Percentiles rank a stretch among this genome's conserved stretches.
Conservation (phyloP, 2,797 vertebrate genomes). For the Oreonectes daqikongensis region DNA sequence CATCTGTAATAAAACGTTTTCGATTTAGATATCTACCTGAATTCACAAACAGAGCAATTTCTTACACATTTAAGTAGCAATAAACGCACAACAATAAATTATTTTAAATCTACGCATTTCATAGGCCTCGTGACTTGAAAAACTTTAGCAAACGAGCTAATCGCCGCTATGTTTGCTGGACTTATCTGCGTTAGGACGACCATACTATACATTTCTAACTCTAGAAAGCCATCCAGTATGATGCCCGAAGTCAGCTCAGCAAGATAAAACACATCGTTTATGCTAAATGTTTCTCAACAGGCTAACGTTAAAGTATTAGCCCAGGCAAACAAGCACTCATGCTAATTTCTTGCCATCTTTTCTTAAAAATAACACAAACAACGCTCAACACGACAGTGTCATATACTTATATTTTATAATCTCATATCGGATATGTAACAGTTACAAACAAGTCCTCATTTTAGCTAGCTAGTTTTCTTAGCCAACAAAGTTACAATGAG, state of each 20-base stretch:
- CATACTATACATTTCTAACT: too few relatives aligned
- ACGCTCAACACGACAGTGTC: not conserved
- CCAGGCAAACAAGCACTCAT: conserved; percentile 19
- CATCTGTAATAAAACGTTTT: not conserved
- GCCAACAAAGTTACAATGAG: conserved; percentile 8
- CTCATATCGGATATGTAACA: not conserved
- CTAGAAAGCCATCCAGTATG: not conserved
- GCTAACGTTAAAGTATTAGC: conserved; percentile 19
- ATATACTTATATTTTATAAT: not conserved
- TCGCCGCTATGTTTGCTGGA: not conserved
- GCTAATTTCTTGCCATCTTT: conserved; percentile 29
- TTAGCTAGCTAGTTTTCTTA: not conserved
- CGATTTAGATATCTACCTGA: not conserved
- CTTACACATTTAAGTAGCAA: not conserved
- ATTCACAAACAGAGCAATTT: not conserved
- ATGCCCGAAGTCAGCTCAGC: too few relatives aligned
- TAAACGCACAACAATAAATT: not conserved
- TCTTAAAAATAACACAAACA: not conserved
- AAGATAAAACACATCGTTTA: not conserved
- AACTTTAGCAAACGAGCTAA: conserved; percentile 21
- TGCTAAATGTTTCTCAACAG: not conserved
- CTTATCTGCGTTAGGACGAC: not conserved
- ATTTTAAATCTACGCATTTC: conserved; percentile 24
- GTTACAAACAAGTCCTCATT: too few relatives aligned
- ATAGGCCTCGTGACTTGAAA: conserved; percentile 10